Base-by-base conservation (phyloP, 92 coral and sea anemone species). In the Pocillopora grandis region DNA sequence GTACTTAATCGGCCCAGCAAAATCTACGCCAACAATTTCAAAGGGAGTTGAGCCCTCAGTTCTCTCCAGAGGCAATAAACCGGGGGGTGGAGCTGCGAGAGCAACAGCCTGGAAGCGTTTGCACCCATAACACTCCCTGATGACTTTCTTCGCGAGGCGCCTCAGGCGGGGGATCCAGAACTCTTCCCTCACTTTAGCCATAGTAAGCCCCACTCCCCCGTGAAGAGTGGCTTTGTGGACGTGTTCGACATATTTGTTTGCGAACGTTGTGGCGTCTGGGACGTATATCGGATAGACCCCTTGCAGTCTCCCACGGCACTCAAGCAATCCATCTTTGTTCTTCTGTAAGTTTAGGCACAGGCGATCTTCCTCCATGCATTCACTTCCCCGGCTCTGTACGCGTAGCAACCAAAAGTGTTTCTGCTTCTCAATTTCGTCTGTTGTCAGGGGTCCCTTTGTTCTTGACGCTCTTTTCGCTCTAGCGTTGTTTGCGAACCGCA, bases 281-380 rank as follows among this genome's bases (percentile, higher is more conserved):
- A 88, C 63, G 52, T 88, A 88, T 14, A 83, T 66, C 61, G 88
- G 88, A 33, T 88, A 88, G 66, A 23, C 27, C 58, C 88, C 85
- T 79, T 84, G 85, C 57, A 88, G 31, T 84, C 91, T 84, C 35
- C 91, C 91, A 35, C 81, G 69, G 71, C 91, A 84, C 80, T 69
- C 91, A 23, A 88, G 87, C 65, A 88, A 42, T 73, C 80, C 88
- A 36, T 88, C 88, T 63, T 74, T 20, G 86, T 84, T 88, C 20
- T 23, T 84, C 74, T 88, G 84, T 70, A 88, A 77, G 69, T 88
- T 88, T 27, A 88, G 80, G 31, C 73, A 52, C 57, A 83, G 88
- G 60, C 76, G 68, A 67, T 88, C 81, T 56, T 84, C 88, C 52
- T 88, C 84, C 77, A 88, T 69, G 76, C 66, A 65, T 80, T 79